Percentiles rank a stretch among this genome's conserved stretches.
phyloP scores from a whole-genome alignment of 2,797 vertebrate genomes.

The Onychomys leucogaster region DNA sequence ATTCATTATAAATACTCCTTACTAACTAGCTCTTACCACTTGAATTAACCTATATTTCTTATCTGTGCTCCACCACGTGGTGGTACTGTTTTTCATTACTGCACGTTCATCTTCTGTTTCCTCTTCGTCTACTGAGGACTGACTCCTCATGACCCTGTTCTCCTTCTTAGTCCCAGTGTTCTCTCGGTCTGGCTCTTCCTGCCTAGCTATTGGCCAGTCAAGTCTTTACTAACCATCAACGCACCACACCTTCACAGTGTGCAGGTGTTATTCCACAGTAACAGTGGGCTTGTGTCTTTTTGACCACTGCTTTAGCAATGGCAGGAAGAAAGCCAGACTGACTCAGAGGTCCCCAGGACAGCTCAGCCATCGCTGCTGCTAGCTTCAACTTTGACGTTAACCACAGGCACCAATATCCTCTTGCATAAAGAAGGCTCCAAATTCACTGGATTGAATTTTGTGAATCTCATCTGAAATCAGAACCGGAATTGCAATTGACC shows the following conservation, averaged over 20 bases:
- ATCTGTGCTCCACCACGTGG: not conserved
- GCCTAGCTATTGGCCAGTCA: not conserved
- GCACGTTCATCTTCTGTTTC: not conserved
- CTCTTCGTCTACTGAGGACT: not conserved
- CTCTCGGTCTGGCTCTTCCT: not conserved
- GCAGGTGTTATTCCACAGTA: not conserved
- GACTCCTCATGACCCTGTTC: not conserved
- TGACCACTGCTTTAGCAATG: not conserved
- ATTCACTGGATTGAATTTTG: not conserved
- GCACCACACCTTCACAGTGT: not conserved
- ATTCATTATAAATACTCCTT: not conserved
- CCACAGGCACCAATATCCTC: not conserved
- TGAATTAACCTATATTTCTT: not conserved
- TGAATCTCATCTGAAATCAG: not conserved
- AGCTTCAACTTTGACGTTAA: slow-evolving; percentile 23
- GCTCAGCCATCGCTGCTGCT: not conserved
- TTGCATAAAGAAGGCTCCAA: not conserved
- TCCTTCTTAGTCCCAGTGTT: not conserved
- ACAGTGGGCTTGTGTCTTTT: not conserved
- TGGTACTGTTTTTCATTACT: not conserved
- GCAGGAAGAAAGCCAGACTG: not conserved
- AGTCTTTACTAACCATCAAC: not conserved
- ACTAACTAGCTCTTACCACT: not conserved
- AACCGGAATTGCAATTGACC: not conserved
- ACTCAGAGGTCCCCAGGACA: not conserved